A percentile compares a stretch with the other conserved stretches of the same genome.
These are phyloP conservation scores for Cebidichthys violaceus DNA, from an alignment of 2,113 vertebrate species.

Conservation along the genomic window DNA sequence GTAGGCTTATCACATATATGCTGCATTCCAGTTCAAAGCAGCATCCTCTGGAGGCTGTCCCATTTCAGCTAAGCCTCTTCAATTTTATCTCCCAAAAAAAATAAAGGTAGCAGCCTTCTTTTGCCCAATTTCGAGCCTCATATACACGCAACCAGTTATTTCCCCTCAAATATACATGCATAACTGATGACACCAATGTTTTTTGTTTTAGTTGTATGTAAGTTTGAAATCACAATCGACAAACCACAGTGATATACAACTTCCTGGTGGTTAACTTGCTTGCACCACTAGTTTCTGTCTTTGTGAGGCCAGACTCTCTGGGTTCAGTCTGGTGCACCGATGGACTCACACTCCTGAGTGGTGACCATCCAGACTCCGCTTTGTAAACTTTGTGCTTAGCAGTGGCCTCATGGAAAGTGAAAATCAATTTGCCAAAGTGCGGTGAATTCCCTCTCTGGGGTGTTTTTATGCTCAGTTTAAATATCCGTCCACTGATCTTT, in stretches of 20 bases:
- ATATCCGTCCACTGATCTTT: neutral
- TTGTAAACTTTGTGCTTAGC: neutral
- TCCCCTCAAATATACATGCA: neutral
- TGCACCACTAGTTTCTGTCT: neutral
- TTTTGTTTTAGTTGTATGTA: too few species aligned
- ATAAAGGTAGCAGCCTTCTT: neutral
- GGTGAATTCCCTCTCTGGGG: neutral
- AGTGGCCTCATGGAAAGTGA: neutral
- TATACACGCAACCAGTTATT: neutral
- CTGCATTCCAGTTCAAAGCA: neutral
- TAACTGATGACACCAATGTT: neutral
- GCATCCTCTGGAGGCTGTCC: neutral
- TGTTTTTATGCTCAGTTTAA: slow-evolving; percentile 6
- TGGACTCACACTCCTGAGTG: neutral
- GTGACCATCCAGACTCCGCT: neutral
- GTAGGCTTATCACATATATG: neutral
- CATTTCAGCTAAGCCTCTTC: neutral
- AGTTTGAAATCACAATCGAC: too few species aligned
- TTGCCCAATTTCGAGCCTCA: neutral
- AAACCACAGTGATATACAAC: too few species aligned
- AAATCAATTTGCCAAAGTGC: neutral
- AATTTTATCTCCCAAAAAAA: neutral
- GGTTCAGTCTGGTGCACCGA: neutral
- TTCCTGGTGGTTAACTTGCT: too few species aligned
- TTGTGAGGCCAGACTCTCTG: neutral